Evolutionary conservation across 2,888 invertebrate species (phyloP), one percentile per base, ranked within the genome.

Genomic region (Drosophila buzzatii): DNA sequence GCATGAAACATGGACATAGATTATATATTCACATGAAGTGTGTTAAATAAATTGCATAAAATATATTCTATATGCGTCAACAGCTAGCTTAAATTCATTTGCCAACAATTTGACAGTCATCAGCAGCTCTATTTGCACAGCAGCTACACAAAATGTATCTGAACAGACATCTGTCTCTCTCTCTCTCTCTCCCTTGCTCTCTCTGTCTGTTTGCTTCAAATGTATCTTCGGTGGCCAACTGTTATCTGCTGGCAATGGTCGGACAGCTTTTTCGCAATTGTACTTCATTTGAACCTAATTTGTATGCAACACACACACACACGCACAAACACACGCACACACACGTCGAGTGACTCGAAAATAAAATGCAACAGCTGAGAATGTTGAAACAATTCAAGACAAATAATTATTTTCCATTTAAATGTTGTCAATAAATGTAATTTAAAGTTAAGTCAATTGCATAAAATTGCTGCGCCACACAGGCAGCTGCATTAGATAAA

Each of bases 361-460:
- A 39, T n/a, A 55, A 53, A 41, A 31, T 53, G 23, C 60, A 61
- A 64, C 57, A 58, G 57, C 44, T 51, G 56, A 49, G 37, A 60
- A 58, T 45, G 57, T 60, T n/a, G 61, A 47, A 63, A 39, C 62
- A 37, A 49, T 35, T 35, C 44, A 56, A 45, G 51, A 35, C 52
- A 57, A 73, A 65, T 74, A 73, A 68, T 55, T 64, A 68, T 63
- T 64, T 59, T 31, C 58, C 42, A 59, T 69, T 75, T 61, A 69
- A 70, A 61, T 75, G 59, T 63, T 60, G 49, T 57, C 55, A 57
- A 64, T 70, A 37, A 60, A 66, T n/a, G 41, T 53, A 53, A 59
- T 70, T 65, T 39, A 45, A 47, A 59, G 47, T 27, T 44, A 69
- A 58, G 41, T 58, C 52, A 60, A 45, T 55, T 37, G 56, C 56